phyloP scores from a whole-genome alignment of 2,888 invertebrate species.

The Didymodactylos carnosus region DNA sequence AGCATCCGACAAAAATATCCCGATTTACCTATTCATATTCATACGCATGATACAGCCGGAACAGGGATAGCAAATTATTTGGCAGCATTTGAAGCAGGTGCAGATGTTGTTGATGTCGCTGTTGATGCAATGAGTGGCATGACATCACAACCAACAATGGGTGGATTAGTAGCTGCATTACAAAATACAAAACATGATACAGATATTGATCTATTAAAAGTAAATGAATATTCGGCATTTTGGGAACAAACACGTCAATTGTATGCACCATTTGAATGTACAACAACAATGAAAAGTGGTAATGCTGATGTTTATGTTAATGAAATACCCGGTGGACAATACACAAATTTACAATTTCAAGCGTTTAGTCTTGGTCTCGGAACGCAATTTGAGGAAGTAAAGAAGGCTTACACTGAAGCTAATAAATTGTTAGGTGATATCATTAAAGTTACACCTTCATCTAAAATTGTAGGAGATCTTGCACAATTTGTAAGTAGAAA shows the following conservation, averaged over 20 bases:
- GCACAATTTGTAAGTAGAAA: too few relatives aligned
- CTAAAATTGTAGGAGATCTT: conserved; percentile 91
- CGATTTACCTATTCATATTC: conserved; percentile 84
- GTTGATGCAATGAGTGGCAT: conserved; percentile 97
- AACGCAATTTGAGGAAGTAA: conserved; percentile 86
- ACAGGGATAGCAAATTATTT: conserved; percentile 86
- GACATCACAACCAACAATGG: conserved; percentile 97
- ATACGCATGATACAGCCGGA: conserved; percentile 94
- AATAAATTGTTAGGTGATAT: conserved; percentile 82
- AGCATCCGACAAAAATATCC: conserved; percentile 79
- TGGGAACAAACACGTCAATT: conserved; percentile 94
- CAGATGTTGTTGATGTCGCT: conserved; percentile 91
- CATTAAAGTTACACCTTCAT: conserved; percentile 94
- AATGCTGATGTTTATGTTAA: conserved; percentile 95
- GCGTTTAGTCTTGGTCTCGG: conserved; percentile 83
- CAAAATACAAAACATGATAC: conserved; percentile 49
- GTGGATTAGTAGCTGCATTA: conserved; percentile 80
- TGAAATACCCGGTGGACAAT: conserved; percentile 66
- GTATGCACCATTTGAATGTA: conserved; percentile 82
- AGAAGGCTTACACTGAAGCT: conserved; percentile 75
- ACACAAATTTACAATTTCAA: conserved; percentile 47
- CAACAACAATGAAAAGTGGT: conserved; percentile 92
- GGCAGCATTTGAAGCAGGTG: conserved; percentile 72
- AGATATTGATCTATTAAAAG: conserved; percentile 52
- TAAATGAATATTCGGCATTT: conserved; percentile 86